These are phyloP conservation scores for Aselliscus stoliczkanus DNA, from an alignment of 2,797 vertebrate genomes.

Conservation along the genomic window DNA sequence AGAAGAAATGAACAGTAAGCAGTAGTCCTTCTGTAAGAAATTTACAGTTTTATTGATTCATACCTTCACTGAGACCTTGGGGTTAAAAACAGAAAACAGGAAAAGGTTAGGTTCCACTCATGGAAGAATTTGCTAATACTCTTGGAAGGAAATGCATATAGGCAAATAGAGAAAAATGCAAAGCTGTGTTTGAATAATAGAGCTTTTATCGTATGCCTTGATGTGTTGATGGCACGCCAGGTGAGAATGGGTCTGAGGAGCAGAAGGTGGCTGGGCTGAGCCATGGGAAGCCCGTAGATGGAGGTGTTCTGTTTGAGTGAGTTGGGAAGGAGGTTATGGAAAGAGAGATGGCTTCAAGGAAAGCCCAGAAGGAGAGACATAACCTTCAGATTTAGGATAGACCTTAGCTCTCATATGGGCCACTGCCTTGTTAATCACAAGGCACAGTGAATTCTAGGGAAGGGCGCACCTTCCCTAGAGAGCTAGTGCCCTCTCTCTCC, in stretches of 20 bases:
- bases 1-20: neutral
- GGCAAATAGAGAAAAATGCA: neutral
- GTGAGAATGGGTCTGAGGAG: neutral
- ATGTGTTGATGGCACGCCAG: neutral
- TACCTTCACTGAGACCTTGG: neutral
- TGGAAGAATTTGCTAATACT: neutral
- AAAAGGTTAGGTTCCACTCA: neutral
- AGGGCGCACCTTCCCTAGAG: neutral
- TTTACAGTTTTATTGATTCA: neutral
- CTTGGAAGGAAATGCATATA: neutral
- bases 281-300: neutral
- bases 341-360: neutral
- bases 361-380: neutral
- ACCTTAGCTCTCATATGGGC: fast-evolving
- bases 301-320: neutral
- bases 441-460: neutral
- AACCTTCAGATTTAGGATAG: neutral
- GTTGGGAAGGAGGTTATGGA: neutral
- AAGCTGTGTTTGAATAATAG: neutral
- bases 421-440: neutral
- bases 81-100: neutral
- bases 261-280: no score
- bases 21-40: neutral
- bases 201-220: neutral
- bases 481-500: fast-evolving